These are phyloP conservation scores for Carettochelys insculpta DNA, from an alignment of 2,113 vertebrate genomes.

Conservation along the genomic window DNA sequence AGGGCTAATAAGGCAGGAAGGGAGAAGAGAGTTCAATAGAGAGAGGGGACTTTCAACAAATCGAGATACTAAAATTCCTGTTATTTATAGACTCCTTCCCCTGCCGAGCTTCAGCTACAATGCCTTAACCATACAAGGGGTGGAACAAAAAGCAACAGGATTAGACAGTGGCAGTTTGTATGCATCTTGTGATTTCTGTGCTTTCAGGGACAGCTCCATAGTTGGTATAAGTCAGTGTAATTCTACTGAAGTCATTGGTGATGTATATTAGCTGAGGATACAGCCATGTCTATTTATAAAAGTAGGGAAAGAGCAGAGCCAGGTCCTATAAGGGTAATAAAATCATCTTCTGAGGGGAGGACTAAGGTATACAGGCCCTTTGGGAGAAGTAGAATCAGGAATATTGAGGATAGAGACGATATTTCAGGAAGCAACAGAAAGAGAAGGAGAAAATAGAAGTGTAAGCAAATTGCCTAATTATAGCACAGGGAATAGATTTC, in stretches of 20 bases:
- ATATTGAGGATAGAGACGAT: not conserved
- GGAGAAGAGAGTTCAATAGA: not conserved
- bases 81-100: not conserved
- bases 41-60: not conserved
- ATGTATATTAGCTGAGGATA: not conserved
- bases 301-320: not conserved
- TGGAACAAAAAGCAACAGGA: not conserved
- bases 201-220: conserved; percentile 11
- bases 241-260: conserved; percentile 9
- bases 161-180: conserved; percentile 26
- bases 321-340: not conserved
- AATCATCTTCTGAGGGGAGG: not conserved
- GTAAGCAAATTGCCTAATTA: not conserved
- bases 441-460: not conserved
- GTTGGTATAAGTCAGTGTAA: conserved; percentile 24
- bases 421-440: not conserved
- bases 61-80: not conserved
- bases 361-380: not conserved
- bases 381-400: not conserved
- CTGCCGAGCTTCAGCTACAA: not conserved
- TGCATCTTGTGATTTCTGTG: conserved; percentile 29
- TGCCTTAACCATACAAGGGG: not conserved
- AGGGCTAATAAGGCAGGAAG: too few relatives aligned
- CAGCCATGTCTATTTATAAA: not conserved
- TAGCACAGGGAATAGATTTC: not conserved